These are phyloP conservation scores for Hypocryptadius cinnamomeus DNA, from an alignment of 2,113 vertebrate genomes.

Conservation along the genomic window DNA sequence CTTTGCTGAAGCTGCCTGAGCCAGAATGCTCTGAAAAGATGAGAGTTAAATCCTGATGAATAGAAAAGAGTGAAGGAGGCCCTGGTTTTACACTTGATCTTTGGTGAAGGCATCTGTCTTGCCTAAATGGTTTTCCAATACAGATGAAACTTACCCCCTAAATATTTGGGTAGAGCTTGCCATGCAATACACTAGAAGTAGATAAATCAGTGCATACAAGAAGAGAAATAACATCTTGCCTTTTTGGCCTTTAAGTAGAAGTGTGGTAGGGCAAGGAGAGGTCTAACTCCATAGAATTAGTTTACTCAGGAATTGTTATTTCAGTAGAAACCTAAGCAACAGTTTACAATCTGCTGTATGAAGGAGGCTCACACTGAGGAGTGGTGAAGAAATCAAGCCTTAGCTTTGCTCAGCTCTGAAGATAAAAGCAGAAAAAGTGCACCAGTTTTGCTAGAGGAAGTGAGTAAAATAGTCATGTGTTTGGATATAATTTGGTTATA, in stretches of 20 bases:
- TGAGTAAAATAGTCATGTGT: background rate
- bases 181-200: background rate
- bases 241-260: background rate
- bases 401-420: background rate
- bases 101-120: background rate
- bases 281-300: background rate
- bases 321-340: background rate
- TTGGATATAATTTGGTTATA: background rate
- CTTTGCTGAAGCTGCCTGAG: constrained; percentile 3
- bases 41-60: background rate
- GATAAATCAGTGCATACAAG: background rate
- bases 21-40: constrained; percentile 17
- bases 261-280: background rate
- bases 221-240: background rate
- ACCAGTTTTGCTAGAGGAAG: background rate
- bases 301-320: background rate
- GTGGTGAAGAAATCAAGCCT: background rate
- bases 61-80: background rate
- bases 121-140: background rate
- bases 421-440: background rate
- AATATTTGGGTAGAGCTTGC: background rate
- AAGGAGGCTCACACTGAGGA: background rate
- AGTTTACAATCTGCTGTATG: background rate
- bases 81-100: background rate
- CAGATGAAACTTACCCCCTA: background rate